Evolutionary conservation across 2,113 vertebrate genomes (phyloP), one percentile per base, ranked within the genome.

Genomic region (Odontesthes bonariensis): DNA sequence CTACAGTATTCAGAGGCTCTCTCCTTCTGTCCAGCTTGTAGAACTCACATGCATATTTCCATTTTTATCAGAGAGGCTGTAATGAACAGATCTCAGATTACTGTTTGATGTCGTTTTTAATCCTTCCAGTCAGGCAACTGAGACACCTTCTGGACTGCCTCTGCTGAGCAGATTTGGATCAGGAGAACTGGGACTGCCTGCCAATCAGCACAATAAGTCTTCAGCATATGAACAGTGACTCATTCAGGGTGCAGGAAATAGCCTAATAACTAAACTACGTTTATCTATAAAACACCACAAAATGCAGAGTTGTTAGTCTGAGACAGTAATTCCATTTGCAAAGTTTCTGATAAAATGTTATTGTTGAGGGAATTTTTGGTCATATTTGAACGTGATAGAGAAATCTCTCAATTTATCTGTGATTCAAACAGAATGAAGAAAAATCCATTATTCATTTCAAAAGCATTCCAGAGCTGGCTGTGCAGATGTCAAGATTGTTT

Each of bases 51-150:
- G 58, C 73, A 65, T 67, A 79, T 82, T 86, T 78, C 66, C 64
- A 84, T 87, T 88, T n/a, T 88, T 83, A 86, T 83, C 85, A 73
- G 71, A 73, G 65, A 38, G 60, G 63, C 69, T 71, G 49, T 79
- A 75, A 86, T 84, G 83, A 86, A 80, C 79, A 75, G 82, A 88
- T 89, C 44, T 72, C 60, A 72, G 86, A 89, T 89, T 84, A 86
- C 56, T 57, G 35, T 79, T 88, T 74, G 72, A 78, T 82, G 59
- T 55, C 4, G 31, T 75, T 59, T 83, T 83, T 84, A 85, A 87
- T 84, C 78, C 75, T 69, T 84, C 55, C 75, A 84, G 77, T 84
- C 73, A 69, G 68, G 71, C 76, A 85, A 75, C 77, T 79, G 69
- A 87, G 77, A 86, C 75, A 85, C 69, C 69, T 85, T 69, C 63